Base-by-base conservation (phyloP, 1,140 invertebrate genomes). In the Nasonia longicornis region DNA sequence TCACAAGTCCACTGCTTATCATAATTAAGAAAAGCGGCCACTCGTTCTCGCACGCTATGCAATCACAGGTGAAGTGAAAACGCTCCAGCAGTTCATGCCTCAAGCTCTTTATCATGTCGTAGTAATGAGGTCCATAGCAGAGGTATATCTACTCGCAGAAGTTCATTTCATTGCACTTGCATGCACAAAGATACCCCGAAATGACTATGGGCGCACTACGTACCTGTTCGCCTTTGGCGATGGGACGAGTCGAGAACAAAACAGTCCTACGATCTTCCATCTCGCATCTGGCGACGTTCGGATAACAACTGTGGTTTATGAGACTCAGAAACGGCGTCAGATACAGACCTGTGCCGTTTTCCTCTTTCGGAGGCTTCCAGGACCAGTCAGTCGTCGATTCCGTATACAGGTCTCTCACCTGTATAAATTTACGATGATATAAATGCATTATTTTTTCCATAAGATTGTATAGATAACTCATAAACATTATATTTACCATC, bases 281-380 rank as follows among this genome's bases (percentile, higher is more conserved):
- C 35, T 79, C 76, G 48, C 81, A 82, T 31, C 35, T 82, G 2
- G 42, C 31, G 2, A 79, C 64, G 48, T 82, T 82, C 11, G 81
- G 81, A 70, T 66, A 63, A 38, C 81, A 82, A 22, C 81, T 82
- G 29, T 79, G 76, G 73, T 82, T 82, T 20, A 79, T 3, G 42
- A 82, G 72, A 70, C 77, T 79, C 11, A 82, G 42, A 72, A 74
- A 77, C 29, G 75, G 76, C 14, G 7, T 74, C 4, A 82, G 64
- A 52, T 82, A 78, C 20, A 78, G 20, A 7, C 75, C 80, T 8
- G 69, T 66, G n/a, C 76, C 63, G 22, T 72, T 73, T n/a, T 73
- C 58, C 31, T 82, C 80, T 26, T 64, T 64, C 8, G 58, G 67
- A 20, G 42, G 26, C 72, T n/a, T 64, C 80, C 80, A 81, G 16